Base-by-base conservation (phyloP, 2,113 vertebrate species). In the Myotis lucifugus region DNA sequence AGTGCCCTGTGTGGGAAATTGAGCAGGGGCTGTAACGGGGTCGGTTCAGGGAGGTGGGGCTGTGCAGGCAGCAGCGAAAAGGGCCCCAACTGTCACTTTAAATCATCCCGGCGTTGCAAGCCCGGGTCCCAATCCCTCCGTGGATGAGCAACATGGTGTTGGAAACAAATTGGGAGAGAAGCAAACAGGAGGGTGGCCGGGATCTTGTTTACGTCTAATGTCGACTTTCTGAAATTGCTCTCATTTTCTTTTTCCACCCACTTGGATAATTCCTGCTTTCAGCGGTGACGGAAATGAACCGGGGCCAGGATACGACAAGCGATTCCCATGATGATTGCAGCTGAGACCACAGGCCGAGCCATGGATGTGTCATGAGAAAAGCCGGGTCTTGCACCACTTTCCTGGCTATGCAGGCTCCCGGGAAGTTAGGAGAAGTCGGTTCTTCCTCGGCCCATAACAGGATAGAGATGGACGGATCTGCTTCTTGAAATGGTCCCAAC, bases 1-100 rank as follows among this genome's bases (percentile, higher is more conserved):
- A 96, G 96, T 40, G 95, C 97, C 77, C 90, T 94, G 96, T 97
- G 97, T 97, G 97, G 97, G 97, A 97, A 97, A 97, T 70, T 17
- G 94, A 96, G 97, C 76, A 3, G 69, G 87, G 90, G 48, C 66
- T 9, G 84, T 29, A 56, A 25, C 29, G 0, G 67, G 95, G 95
- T 67, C 18, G 37, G 78, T 13, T 59, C n/a, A 1, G 88, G 88
- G 90, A 61, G 86, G 52, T 21, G 87, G 90, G 81, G 87, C 46
- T 59, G 5, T 10, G 4, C 25, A n/a, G 96, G 72, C 92, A 42
- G 56, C 34, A 10, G 64, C 13, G 8, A 12, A 23, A 54, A 8
- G 74, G 64, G 48, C 69, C 88, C 42, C 19, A 5, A 11, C 11
- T 12, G 88, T 59, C 85, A 12, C 72, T 77, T 59, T 85, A 52